phyloP scores from a whole-genome alignment of 92 coral and sea anemone species.

The Epizoanthus stellaris region DNA sequence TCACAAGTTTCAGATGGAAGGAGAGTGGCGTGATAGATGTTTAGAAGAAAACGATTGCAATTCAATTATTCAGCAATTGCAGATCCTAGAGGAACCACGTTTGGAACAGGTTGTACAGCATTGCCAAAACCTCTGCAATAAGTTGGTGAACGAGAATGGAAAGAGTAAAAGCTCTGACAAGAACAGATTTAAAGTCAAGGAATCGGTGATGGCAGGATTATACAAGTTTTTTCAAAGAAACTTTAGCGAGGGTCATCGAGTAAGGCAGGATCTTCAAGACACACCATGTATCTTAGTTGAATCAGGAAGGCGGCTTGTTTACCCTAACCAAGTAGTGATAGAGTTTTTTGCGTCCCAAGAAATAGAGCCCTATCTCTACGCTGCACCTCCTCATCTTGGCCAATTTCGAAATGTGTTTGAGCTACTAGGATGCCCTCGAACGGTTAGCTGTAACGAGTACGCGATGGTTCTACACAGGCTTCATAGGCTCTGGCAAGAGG shows the following conservation, averaged over 20 bases:
- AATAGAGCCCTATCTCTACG: slow-evolving; percentile 73
- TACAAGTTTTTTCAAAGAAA: slow-evolving; percentile 65
- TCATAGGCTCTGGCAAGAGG: slow-evolving; percentile 36
- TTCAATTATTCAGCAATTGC: slow-evolving; percentile 20
- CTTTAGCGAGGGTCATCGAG: not conserved
- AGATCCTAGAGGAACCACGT: slow-evolving; percentile 55
- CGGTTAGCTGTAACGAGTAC: slow-evolving; percentile 58
- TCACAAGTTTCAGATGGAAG: not conserved
- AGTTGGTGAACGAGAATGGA: slow-evolving; percentile 35
- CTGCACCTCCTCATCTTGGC: slow-evolving; percentile 57
- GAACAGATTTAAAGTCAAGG: not conserved
- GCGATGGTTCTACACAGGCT: slow-evolving; percentile 67
- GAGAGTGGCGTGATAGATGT: not conserved
- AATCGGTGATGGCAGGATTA: slow-evolving; percentile 64
- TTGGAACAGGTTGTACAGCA: slow-evolving; percentile 68
- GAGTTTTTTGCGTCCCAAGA: slow-evolving; percentile 50
- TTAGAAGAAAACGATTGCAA: not conserved
- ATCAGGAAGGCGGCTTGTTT: slow-evolving; percentile 56
- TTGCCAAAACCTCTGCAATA: slow-evolving; percentile 59
- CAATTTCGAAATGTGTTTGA: slow-evolving; percentile 51
- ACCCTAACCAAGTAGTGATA: slow-evolving; percentile 62
- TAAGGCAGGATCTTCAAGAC: slow-evolving; percentile 17
- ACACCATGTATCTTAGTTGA: slow-evolving; percentile 71
- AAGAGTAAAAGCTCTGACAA: not conserved
- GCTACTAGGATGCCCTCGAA: slow-evolving; percentile 62